These are phyloP conservation scores for Tiaroga cobitis DNA, from an alignment of 2,797 vertebrate genomes.

Conservation along the genomic window DNA sequence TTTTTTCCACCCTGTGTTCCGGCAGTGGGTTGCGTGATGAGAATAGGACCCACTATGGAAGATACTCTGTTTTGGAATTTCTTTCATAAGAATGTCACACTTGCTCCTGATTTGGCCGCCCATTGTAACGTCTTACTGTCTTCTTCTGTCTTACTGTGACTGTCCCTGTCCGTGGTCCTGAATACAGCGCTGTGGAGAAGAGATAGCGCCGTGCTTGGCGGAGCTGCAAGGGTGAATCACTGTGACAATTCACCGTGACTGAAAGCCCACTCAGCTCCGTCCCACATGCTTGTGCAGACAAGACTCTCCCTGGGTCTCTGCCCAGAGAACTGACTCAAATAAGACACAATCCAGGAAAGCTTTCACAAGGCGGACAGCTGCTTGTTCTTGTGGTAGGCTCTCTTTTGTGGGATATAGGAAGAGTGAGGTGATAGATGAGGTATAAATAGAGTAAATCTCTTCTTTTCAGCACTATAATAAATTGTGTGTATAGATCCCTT, in stretches of 20 bases:
- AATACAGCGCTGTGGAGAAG: conserved; percentile 43
- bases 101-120: conserved; percentile 44
- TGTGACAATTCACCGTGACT: conserved; percentile 44
- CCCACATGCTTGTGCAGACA: conserved; percentile 41
- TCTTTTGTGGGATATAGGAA: conserved; percentile 36
- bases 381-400: conserved; percentile 40
- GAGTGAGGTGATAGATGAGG: conserved; percentile 4
- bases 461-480: background rate
- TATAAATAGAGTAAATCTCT: conserved; percentile 22
- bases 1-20: conserved; percentile 1
- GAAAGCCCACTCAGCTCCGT: conserved; percentile 45
- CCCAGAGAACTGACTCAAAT: conserved; percentile 46
- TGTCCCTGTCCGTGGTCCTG: conserved; percentile 45
- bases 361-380: conserved; percentile 44
- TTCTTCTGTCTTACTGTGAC: conserved; percentile 30
- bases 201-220: conserved; percentile 50
- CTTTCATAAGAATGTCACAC: conserved; percentile 40
- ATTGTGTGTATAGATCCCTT: background rate
- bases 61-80: conserved; percentile 25
- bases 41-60: conserved; percentile 45
- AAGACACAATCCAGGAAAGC: conserved; percentile 38
- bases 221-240: conserved; percentile 52
- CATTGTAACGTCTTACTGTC: conserved; percentile 37
- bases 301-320: conserved; percentile 31
- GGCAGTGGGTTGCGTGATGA: conserved; percentile 31